Evolutionary conservation across 2,113 vertebrate genomes (phyloP).

Genomic region (Chionodraco myersi): DNA sequence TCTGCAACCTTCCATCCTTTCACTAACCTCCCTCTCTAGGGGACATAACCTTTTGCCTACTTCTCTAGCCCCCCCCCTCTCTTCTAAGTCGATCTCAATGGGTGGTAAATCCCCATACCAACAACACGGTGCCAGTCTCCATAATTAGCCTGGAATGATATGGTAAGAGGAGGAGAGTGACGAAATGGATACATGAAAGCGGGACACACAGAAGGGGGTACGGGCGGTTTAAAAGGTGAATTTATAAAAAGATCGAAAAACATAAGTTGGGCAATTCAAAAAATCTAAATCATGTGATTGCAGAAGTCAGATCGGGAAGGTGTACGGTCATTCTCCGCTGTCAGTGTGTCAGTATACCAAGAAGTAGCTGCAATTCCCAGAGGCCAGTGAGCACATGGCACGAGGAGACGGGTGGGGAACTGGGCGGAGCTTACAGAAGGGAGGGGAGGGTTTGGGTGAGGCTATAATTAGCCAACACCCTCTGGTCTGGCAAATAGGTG

Average conservation of each 20-base stretch:
- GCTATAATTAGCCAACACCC: constrained; percentile 72
- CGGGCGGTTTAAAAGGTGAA: neutral
- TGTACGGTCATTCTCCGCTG: neutral
- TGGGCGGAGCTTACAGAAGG: constrained; percentile 16
- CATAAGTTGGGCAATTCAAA: neutral
- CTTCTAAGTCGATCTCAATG: constrained; percentile 11
- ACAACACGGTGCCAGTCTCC: constrained; percentile 56
- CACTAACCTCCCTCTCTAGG: neutral
- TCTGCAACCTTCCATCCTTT: neutral
- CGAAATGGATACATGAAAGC: constrained; percentile 28
- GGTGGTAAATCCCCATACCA: constrained; percentile 64
- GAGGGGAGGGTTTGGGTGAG: constrained; percentile 4
- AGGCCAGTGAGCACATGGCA: constrained; percentile 57
- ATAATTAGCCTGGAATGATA: constrained; percentile 59
- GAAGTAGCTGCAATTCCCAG: constrained; percentile 45
- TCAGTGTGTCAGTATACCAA: constrained; percentile 43
- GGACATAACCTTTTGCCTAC: constrained; percentile 31
- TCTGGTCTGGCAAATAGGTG: constrained; percentile 20
- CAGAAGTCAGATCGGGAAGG: neutral
- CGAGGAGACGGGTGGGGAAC: neutral
- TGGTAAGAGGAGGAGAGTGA: neutral
- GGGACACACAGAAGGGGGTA: neutral
- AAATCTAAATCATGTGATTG: neutral
- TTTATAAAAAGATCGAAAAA: neutral
- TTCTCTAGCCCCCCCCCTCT: neutral